These are phyloP conservation scores for Oscheius sp. DNA, from an alignment of 2,888 invertebrate genomes.

Conservation along the genomic window DNA sequence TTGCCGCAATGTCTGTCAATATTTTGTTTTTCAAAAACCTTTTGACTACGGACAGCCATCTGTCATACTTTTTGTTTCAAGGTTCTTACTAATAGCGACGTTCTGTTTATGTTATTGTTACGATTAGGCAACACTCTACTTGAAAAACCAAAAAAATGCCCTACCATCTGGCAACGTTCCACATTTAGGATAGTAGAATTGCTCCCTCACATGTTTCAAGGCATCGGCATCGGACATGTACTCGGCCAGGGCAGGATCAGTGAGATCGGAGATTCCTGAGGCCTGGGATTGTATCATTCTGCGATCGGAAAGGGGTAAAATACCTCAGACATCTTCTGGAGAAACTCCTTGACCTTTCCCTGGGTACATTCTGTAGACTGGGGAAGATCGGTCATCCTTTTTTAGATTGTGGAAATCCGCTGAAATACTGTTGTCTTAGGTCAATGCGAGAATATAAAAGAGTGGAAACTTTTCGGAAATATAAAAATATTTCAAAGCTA, in stretches of 20 bases:
- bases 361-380: constrained; percentile 43
- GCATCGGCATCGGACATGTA: constrained; percentile 50
- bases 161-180: constrained; percentile 65
- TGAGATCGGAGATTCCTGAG: constrained; percentile 45
- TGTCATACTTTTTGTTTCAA: too few relatives aligned
- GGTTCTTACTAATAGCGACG: too few relatives aligned
- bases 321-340: constrained; percentile 48
- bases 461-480: not conserved
- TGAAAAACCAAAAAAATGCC: too few relatives aligned
- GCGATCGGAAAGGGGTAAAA: not conserved
- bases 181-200: constrained; percentile 66
- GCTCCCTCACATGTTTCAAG: constrained; percentile 56
- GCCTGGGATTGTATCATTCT: constrained; percentile 36
- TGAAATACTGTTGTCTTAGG: not conserved
- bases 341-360: constrained; percentile 47
- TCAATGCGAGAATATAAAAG: not conserved
- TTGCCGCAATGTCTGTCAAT: too few relatives aligned
- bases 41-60: too few relatives aligned
- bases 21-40: too few relatives aligned
- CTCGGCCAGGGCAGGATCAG: constrained; percentile 48
- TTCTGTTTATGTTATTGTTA: too few relatives aligned
- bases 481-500: not conserved
- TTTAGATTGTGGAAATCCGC: not conserved
- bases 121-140: too few relatives aligned
- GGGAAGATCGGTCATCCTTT: constrained; percentile 21